Base-by-base conservation (phyloP, 2,797 vertebrate species). In the Rhinophrynus dorsalis region DNA sequence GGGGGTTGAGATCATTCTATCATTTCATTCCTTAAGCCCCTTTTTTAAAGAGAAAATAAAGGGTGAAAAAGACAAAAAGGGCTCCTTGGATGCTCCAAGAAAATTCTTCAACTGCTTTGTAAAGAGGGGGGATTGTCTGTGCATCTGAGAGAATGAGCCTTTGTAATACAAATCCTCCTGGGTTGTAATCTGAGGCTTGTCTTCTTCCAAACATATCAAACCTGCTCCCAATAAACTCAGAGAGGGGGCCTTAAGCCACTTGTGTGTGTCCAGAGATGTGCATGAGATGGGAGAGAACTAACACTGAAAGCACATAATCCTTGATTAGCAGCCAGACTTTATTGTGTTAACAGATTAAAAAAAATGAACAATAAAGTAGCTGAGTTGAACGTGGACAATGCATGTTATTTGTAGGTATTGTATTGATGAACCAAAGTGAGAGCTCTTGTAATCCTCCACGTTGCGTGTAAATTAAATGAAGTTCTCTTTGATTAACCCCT, bases 61-160 rank as follows among this genome's bases (percentile, higher is more conserved):
- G 24, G 29, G 29, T 10, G 26, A 15, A 40, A 21, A 35, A 59
- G 37, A 65, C 54, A 72, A 72, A 67, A 63, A 44, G 47, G 35
- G n/a, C 52, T 56, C 54, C 47, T 72, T 67, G 62, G 70, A 73
- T 73, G 35, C 38, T 52, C 62, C 62, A 67, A 23, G 33, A 60
- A 60, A 52, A 73, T 67, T 73, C 62, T 56, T 51, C 45, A 73
- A 55, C 37, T 73, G 62, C 62, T 73, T 73, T 73, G 62, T 73
- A 38, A 45, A 17, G 21, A 54, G 37, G 51, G 15, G 62, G 67
- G 58, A 66, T 73, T 73, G 55, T 65, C 70, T 66, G 55, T 30
- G 29, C 50, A 13, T 20, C 37, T 66, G 9, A 24, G 62, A 73
- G 62, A 73, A 73, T 66, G 35, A 27, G 62, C 13, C 62, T 73